Evolutionary conservation across 2,113 vertebrate genomes (phyloP).

Genomic region (Aldabrachelys gigantea): DNA sequence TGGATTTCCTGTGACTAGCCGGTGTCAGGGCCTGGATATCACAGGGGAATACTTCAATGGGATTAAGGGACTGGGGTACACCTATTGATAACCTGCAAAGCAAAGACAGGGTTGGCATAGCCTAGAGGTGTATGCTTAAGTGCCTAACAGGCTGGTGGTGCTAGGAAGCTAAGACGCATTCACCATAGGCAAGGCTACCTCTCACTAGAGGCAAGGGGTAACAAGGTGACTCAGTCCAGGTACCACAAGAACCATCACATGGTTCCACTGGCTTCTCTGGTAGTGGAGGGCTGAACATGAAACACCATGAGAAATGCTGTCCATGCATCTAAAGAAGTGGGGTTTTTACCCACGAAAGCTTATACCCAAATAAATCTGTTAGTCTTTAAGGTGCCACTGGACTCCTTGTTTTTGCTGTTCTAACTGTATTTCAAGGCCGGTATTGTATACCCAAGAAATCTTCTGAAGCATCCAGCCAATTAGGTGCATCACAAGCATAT

Average conservation of each 20-base stretch:
- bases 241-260: background rate
- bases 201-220: background rate
- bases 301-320: background rate
- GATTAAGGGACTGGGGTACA: too few species aligned
- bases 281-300: background rate
- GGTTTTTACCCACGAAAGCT: too few species aligned
- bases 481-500: accelerated
- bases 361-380: too few species aligned
- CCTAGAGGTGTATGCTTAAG: too few species aligned
- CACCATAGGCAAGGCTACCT: background rate
- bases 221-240: background rate
- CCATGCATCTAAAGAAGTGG: too few species aligned
- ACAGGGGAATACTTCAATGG: too few species aligned
- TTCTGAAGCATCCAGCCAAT: background rate
- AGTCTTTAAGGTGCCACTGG: too few species aligned
- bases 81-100: too few species aligned
- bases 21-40: too few species aligned
- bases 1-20: too few species aligned
- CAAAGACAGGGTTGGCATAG: too few species aligned
- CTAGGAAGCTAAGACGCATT: background rate
- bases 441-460: background rate
- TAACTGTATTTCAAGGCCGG: background rate
- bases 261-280: background rate
- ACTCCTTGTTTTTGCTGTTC: background rate
- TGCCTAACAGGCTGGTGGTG: too few species aligned